Base-by-base conservation (phyloP, 2,797 vertebrate genomes). In the Coreius guichenoti region DNA sequence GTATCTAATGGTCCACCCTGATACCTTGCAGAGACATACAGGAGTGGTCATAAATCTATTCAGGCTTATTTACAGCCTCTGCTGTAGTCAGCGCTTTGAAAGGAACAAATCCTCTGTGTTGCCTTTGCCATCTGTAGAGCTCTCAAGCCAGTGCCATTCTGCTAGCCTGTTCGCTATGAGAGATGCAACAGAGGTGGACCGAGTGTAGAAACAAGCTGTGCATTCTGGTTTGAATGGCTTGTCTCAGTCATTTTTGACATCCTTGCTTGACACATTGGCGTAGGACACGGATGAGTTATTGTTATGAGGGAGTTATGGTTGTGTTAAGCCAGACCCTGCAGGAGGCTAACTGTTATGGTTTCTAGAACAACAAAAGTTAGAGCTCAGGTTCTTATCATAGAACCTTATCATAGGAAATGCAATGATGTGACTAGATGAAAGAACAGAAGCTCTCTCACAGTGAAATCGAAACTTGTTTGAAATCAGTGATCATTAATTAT, bases 71-170 rank as follows among this genome's bases (percentile, higher is more conserved):
- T 94, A 94, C 90, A 90, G 92, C 90, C 90, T 84, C 86, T 93
- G 93, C 93, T 94, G 92, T 87, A 92, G 92, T 94, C 94, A 95
- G 94, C 93, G 91, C 92, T 94, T 94, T 94, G 91, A 94, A 93
- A 91, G 89, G 89, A 89, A 87, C 88, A 89, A 89, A 86, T 89
- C 86, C 87, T 90, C 83, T 61, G 89, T 76, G 90, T 85, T 91
- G 90, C 91, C 93, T 91, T 87, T 89, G 91, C 87, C 89, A 90
- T 91, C 89, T 90, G 88, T 82, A 79, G 83, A 69, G 76, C 63
- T 87, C 86, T 88, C 88, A 88, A 90, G 91, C 89, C 84, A 84
- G 43, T 87, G 80, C 87, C 87, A 86, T 77, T 80, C 83, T 78
- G 83, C 85, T 39, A 76, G 87, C 69, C 76, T 83, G 29, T 74